Evolutionary conservation across 1,140 invertebrate species (phyloP), one percentile per base, ranked within the genome.

Genomic region (Diprion similis): DNA sequence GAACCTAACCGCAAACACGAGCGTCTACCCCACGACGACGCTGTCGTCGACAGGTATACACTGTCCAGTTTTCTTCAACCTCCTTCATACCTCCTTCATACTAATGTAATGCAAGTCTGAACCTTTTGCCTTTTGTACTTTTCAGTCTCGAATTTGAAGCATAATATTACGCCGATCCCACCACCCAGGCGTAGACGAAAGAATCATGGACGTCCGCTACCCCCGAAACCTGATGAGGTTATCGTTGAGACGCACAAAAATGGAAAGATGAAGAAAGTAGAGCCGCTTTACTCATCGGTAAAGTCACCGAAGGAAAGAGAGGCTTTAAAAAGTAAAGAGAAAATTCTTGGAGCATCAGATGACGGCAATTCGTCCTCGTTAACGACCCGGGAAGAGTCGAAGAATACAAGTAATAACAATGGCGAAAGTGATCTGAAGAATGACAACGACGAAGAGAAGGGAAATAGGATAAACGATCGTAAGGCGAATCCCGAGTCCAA

Each of bases 251-350:
- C 19, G 70, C 73, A 74, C 45, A n/a, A 15, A 46, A 68, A 68
- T 13, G 51, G 51, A 13, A 59, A 11, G 51, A 8, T 13, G n/a
- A 59, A 65, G 11, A 74, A 74, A 51, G 80, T 83, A 46, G 85
- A 87, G 75, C 85, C 85, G 64, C 78, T 86, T 19, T 84, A 87
- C 37, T 83, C 82, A 15, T 85, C 83, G 73, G 83, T 84, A 71
- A 80, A 76, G 66, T 71, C 71, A 71, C 59, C 18, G 70, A 74
- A 19, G 37, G n/a, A 15, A 8, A 48, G 46, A 70, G n/a, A 13
- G 24, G 24, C 24, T 37, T 15, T 64, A 9, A 15, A 13, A 4
- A 24, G 67, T 4, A 59, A 59, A 13, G 51, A 13, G 51, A 59
- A 59, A 3, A 13, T 59, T 37, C 24, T 37, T 9, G 11, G n/a